These are phyloP conservation scores for Otocyon megalotis DNA, from an alignment of 2,113 vertebrate genomes.

Conservation along the genomic window DNA sequence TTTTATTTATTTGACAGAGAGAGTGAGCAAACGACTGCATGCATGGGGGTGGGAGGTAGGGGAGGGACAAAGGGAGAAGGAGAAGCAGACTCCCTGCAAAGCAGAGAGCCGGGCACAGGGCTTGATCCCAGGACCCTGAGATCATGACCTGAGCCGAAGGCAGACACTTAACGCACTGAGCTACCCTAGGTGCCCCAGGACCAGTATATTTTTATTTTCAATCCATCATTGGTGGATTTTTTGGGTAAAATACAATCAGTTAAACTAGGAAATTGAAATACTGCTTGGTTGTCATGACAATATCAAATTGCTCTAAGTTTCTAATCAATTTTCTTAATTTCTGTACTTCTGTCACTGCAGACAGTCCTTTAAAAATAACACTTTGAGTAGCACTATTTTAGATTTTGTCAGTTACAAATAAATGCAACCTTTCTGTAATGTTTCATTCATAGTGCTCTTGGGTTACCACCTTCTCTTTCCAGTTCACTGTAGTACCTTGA, in stretches of 20 bases:
- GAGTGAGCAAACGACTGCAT: too few species aligned
- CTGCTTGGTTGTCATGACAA: not conserved
- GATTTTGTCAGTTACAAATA: not conserved
- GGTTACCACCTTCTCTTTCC: not conserved
- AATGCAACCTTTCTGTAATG: not conserved
- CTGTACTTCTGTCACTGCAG: not conserved
- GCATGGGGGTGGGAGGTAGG: not conserved
- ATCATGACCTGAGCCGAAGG: not conserved
- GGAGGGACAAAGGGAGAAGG: not conserved
- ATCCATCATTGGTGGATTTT: not conserved
- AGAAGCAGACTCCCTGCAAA: not conserved
- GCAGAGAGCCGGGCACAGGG: not conserved
- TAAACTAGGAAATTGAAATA: not conserved
- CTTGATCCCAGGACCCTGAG: not conserved
- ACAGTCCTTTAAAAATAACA: not conserved
- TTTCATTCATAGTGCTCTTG: not conserved
- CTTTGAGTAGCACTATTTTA: not conserved
- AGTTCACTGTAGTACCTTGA: not conserved
- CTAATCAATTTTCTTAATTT: not conserved
- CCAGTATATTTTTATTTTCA: not conserved
- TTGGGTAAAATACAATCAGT: not conserved
- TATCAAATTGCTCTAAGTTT: not conserved
- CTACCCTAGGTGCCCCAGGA: not conserved
- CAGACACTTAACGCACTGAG: not conserved
- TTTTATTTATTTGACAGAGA: not conserved